phyloP scores from a whole-genome alignment of 1,140 invertebrate species.

The Sipha flava region DNA sequence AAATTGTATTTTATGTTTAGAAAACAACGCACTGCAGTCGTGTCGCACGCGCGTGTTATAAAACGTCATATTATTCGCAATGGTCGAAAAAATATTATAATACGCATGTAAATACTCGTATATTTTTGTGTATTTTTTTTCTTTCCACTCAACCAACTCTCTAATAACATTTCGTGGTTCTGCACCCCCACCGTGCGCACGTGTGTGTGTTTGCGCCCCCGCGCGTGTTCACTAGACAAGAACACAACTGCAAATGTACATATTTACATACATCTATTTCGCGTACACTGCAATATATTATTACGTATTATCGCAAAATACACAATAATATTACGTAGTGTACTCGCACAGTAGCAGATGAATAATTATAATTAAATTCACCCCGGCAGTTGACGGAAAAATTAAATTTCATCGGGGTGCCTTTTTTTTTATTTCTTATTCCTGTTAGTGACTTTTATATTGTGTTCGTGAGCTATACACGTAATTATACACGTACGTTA shows the following conservation, averaged over 20 bases:
- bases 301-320: too few relatives aligned
- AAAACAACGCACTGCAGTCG: too few relatives aligned
- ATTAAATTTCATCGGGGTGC: not conserved
- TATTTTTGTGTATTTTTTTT: too few relatives aligned
- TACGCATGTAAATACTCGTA: not conserved
- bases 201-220: too few relatives aligned
- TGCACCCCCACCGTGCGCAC: not conserved
- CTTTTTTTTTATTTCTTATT: too few relatives aligned
- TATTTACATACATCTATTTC: not conserved
- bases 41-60: too few relatives aligned
- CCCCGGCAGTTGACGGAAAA: not conserved
- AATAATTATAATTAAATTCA: not conserved
- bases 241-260: not conserved
- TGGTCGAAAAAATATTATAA: not conserved
- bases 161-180: not conserved
- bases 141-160: too few relatives aligned
- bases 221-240: not conserved
- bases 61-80: too few relatives aligned
- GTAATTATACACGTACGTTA: too few relatives aligned
- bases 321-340: not conserved
- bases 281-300: not conserved
- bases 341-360: not conserved
- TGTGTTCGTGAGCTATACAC: too few relatives aligned
- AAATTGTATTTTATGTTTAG: too few relatives aligned
- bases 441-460: too few relatives aligned